phyloP scores from a whole-genome alignment of 2,888 invertebrate genomes.

The Drosophila phalerata region DNA sequence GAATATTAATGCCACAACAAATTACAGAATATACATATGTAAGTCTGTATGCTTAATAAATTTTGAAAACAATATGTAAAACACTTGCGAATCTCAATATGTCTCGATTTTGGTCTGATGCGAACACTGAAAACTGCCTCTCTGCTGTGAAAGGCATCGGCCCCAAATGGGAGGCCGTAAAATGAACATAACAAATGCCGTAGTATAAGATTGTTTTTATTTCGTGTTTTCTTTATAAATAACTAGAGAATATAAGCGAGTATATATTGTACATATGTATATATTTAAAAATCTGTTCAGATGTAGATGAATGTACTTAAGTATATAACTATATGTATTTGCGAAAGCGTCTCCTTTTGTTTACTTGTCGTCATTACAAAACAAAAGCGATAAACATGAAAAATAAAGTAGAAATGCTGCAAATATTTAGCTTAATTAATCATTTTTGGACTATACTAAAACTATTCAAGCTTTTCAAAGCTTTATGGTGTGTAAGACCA shows the following conservation, averaged over 20 bases:
- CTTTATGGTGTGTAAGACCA: background rate
- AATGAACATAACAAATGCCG: conserved; percentile 18
- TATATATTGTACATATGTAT: conserved; percentile 5
- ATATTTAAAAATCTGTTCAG: background rate
- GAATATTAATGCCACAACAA: conserved; percentile 12
- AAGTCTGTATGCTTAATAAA: background rate
- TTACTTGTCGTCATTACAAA: conserved; percentile 12
- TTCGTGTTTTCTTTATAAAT: conserved; percentile 36
- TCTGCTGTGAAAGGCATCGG: conserved; percentile 32
- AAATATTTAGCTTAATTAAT: conserved; percentile 8
- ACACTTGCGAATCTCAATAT: conserved; percentile 21
- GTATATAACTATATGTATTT: background rate
- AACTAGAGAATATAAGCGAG: conserved; percentile 26
- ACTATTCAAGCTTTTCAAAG: conserved; percentile 3
- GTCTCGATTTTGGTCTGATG: conserved; percentile 23
- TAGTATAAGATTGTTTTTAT: conserved; percentile 27
- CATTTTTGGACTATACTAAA: background rate
- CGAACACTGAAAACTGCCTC: conserved; percentile 38
- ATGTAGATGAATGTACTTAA: background rate
- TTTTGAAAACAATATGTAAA: conserved; percentile 18
- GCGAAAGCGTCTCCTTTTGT: conserved; percentile 9
- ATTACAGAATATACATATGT: conserved; percentile 6
- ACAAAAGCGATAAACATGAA: conserved; percentile 6
- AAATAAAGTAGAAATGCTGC: conserved; percentile 11
- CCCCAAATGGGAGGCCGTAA: conserved; percentile 27